Evolutionary conservation across 1,140 invertebrate species (phyloP).

Genomic region (Lineus longissimus): DNA sequence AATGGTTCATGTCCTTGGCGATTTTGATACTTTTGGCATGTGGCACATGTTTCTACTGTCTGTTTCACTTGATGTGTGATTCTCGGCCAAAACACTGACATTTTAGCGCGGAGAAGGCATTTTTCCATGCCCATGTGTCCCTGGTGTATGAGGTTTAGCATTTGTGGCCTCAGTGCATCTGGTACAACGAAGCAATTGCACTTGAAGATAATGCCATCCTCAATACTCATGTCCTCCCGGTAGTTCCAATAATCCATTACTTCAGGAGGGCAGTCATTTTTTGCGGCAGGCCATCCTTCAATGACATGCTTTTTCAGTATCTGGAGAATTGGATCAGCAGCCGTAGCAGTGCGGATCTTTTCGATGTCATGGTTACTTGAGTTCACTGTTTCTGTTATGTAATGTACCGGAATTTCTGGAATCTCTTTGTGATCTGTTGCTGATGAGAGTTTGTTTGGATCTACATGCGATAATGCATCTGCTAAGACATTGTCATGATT

Average conservation of each 20-base stretch:
- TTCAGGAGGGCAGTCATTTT: constrained; percentile 10
- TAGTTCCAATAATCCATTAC: constrained; percentile 7
- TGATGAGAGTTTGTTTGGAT: not conserved
- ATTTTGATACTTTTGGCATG: too few relatives aligned
- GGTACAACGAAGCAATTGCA: constrained; percentile 30
- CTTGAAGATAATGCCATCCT: not conserved
- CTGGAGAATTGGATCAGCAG: not conserved
- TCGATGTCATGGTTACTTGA: not conserved
- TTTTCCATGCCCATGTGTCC: constrained; percentile 38
- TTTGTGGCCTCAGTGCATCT: constrained; percentile 24
- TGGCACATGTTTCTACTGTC: constrained; percentile 10
- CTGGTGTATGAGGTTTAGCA: constrained; percentile 37
- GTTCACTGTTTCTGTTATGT: not conserved
- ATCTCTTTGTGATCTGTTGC: not conserved
- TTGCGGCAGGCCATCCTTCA: not conserved
- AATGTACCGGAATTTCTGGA: not conserved
- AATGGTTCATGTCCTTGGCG: constrained; percentile 19
- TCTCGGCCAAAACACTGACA: constrained; percentile 25
- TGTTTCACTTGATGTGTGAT: constrained; percentile 22
- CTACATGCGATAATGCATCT: constrained; percentile 30
- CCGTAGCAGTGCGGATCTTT: not conserved
- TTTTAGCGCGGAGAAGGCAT: constrained; percentile 13
- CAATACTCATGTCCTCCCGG: not conserved
- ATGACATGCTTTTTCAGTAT: not conserved
- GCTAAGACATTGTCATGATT: constrained; percentile 51